phyloP scores from a whole-genome alignment of 1,140 invertebrate species.

The Asobara japonica region DNA sequence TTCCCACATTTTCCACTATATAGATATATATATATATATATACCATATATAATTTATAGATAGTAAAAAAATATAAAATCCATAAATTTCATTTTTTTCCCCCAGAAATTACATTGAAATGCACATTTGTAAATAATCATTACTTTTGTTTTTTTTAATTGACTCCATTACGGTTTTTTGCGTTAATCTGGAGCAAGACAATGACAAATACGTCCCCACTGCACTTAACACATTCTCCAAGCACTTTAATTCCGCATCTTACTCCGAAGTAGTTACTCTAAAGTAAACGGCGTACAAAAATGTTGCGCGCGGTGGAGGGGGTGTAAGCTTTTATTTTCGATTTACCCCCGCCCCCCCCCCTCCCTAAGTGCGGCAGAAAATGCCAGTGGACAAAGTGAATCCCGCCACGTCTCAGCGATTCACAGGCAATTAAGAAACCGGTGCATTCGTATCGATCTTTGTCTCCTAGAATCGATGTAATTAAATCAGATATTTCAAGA shows the following conservation, averaged over 20 bases:
- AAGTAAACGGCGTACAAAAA: not conserved
- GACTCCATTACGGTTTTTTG: not conserved
- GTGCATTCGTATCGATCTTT: constrained; percentile 58
- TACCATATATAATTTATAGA: too few species aligned
- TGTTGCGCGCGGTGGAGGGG: not conserved
- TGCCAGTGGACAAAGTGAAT: constrained; percentile 22
- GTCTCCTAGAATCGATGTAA: constrained; percentile 61
- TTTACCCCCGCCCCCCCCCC: too few species aligned
- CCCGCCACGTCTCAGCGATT: constrained; percentile 24
- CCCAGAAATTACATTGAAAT: too few species aligned
- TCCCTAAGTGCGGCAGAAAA: constrained; percentile 13
- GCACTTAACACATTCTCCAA: constrained; percentile 3
- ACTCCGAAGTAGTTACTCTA: not conserved
- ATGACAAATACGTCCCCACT: not conserved
- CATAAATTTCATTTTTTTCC: too few species aligned
- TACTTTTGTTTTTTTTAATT: not conserved
- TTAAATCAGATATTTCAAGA: constrained; percentile 62
- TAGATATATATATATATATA: too few species aligned
- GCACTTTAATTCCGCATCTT: constrained; percentile 1
- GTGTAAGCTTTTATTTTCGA: not conserved
- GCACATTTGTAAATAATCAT: too few species aligned
- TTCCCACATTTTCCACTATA: too few species aligned
- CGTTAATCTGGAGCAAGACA: not conserved
- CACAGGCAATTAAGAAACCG: constrained; percentile 52
- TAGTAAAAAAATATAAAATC: too few species aligned